phyloP scores from a whole-genome alignment of 2,888 invertebrate genomes.

The Harpalus rufipes region DNA sequence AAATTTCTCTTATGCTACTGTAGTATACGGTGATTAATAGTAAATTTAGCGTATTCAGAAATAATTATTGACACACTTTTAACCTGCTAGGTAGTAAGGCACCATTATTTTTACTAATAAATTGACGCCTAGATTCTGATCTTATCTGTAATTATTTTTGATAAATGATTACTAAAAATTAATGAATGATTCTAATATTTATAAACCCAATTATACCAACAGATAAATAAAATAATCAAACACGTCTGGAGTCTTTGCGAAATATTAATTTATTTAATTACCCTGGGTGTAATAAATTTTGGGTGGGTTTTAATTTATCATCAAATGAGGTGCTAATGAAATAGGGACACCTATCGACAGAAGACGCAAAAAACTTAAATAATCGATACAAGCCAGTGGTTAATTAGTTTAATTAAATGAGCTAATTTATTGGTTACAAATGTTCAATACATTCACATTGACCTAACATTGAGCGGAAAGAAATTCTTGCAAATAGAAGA shows the following conservation, averaged over 20 bases:
- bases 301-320: slow-evolving; percentile 12
- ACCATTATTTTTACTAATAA: slow-evolving; percentile 46
- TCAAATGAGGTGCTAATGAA: slow-evolving; percentile 35
- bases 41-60: slow-evolving; percentile 36
- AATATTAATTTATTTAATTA: slow-evolving; percentile 40
- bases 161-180: slow-evolving; percentile 35
- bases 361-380: slow-evolving; percentile 39
- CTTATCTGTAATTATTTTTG: slow-evolving; percentile 41
- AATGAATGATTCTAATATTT: slow-evolving; percentile 41
- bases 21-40: slow-evolving; percentile 28
- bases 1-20: background rate
- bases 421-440: slow-evolving; percentile 25
- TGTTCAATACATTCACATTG: slow-evolving; percentile 25
- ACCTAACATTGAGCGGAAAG: slow-evolving; percentile 32
- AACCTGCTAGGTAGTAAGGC: slow-evolving; percentile 30
- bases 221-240: slow-evolving; percentile 19
- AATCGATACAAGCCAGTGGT: background rate
- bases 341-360: slow-evolving; percentile 13
- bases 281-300: slow-evolving; percentile 9
- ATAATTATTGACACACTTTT: slow-evolving; percentile 49
- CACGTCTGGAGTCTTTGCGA: slow-evolving; percentile 15
- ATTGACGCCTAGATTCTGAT: slow-evolving; percentile 30
- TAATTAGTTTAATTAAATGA: slow-evolving; percentile 48
- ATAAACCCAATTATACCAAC: slow-evolving; percentile 29
- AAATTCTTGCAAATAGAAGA: background rate